Evolutionary conservation across 2,113 vertebrate species (phyloP), one percentile per base, ranked within the genome.

Genomic region (Rhadina sibilatrix): DNA sequence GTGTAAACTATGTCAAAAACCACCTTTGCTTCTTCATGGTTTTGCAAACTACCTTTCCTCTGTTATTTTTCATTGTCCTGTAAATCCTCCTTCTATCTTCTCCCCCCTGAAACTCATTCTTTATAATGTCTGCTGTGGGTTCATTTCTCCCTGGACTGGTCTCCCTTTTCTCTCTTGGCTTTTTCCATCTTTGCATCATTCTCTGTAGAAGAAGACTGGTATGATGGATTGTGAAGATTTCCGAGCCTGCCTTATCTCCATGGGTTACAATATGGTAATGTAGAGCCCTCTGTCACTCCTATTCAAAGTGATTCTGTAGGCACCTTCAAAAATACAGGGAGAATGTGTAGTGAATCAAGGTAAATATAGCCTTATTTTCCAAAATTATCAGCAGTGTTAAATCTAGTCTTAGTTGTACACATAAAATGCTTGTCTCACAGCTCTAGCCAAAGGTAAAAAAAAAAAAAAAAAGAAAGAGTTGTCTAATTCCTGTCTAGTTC

Each of bases 231-330:
- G 98, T 93, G 99, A 99, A 98, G 99, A 99, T 99, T 99, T 99
- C 99, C 99, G 98, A 98, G 99, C 99, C 98, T 99, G 99, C 98
- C 99, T 99, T 98, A 99, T 99, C 99, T 99, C 99, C 99, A 98
- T 99, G 98, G 99, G 99, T 99, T 99, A 99, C 98, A 98, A 98
- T 97, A 98, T 98, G 98, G 98, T 99, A 98, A 98, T 76, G 98
- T 98, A 98, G 97, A 98, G 92, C 94, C 88, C 90, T 82, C 94
- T 97, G 59, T 93, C 89, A 75, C 82, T 95, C 75, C 70, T 96
- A 82, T 88, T 97, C 92, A 90, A 91, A 93, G 60, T 92, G 85
- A 83, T 94, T 92, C 87, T 92, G 49, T 95, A 94, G 76, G 66
- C 46, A 86, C 21, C 81, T 96, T 68, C 91, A 85, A 46, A 84